Base-by-base conservation (phyloP, 2,797 vertebrate species). In the Vespertilio murinus region DNA sequence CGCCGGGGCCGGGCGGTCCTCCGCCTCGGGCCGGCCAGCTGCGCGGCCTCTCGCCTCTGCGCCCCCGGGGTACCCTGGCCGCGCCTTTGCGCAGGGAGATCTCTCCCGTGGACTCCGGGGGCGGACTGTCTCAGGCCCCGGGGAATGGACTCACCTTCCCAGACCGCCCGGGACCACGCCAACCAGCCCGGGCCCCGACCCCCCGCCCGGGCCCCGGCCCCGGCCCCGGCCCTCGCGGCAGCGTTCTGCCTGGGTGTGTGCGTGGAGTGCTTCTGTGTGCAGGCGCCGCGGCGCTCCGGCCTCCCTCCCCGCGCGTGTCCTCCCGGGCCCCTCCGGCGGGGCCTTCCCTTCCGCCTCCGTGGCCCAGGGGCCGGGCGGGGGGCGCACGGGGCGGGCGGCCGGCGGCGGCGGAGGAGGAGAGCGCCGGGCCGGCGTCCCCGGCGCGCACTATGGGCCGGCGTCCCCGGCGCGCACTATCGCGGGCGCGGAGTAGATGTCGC, bases 401-500 rank as follows among this genome's bases (percentile, higher is more conserved):
- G 85, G 78, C 30, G 52, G 85, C 16, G 93, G 85, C 87, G 96
- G 90, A 88, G 74, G 96, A 96, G 80, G 88, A 91, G 95, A 96
- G 97, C 75, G 90, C 96, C 59, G 95, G 97, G 85, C 75, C 90
- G 90, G 81, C 65, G 47, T n/a, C n/a, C n/a, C n/a, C n/a, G n/a
- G n/a, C n/a, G n/a, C n/a, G n/a, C n/a, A n/a, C n/a, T n/a, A n/a
- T n/a, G 42, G 42, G 42, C 42, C 42, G 42, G 42, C 0, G 92
- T 95, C 92, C 92, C 52, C 49, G 40, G 94, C 91, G 93, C 96
- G 98, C 98, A 97, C 95, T 98, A 97, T 93, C 97, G 11, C 93
- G 0, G 70, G 98, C 98, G 97, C 95, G 90, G 99, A 97, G 98
- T 99, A 99, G 99, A 98, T 98, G 99, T 99, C 99, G 99, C 99